Percentiles rank a stretch among this genome's conserved stretches.
These are phyloP conservation scores for Cichlasoma orientale DNA, from an alignment of 2,797 vertebrate genomes.

Conservation along the genomic window DNA sequence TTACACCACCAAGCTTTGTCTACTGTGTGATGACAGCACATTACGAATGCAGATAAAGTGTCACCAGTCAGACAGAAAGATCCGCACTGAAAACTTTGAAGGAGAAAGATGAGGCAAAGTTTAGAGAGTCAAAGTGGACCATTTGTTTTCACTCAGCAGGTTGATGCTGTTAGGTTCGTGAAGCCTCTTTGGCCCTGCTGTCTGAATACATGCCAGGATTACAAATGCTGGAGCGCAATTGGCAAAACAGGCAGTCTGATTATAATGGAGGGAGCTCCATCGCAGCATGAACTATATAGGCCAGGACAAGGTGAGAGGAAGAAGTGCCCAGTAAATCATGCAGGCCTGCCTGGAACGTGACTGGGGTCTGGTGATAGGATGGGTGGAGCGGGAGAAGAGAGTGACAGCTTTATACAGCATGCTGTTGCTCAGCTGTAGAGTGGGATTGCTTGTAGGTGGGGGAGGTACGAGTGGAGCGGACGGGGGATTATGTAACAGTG, in stretches of 20 bases:
- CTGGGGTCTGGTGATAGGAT: conserved; percentile 58
- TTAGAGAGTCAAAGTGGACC: not conserved
- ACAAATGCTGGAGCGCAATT: conserved; percentile 59
- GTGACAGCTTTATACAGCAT: conserved; percentile 56
- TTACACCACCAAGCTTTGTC: conserved; percentile 13
- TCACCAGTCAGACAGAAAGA: conserved; percentile 24
- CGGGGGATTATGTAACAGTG: conserved; percentile 66
- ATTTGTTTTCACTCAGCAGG: conserved; percentile 44
- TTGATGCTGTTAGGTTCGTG: conserved; percentile 6
- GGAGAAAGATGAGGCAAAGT: not conserved
- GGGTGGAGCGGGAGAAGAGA: conserved; percentile 34
- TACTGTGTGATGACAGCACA: not conserved
- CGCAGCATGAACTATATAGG: conserved; percentile 64
- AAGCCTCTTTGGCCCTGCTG: conserved; percentile 27
- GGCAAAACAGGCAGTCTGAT: conserved; percentile 57
- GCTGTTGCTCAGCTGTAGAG: conserved; percentile 71
- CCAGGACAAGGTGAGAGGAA: conserved; percentile 66
- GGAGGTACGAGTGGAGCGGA: conserved; percentile 20
- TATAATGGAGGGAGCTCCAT: conserved; percentile 60
- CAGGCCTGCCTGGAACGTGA: conserved; percentile 67
- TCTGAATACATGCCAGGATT: conserved; percentile 52
- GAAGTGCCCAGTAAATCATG: conserved; percentile 73
- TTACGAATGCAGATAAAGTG: conserved; percentile 36
- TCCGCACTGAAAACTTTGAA: conserved; percentile 10
- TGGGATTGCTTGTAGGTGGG: conserved; percentile 55